Evolutionary conservation across 2,797 vertebrate species (phyloP).

Genomic region (Iguana delicatissima): DNA sequence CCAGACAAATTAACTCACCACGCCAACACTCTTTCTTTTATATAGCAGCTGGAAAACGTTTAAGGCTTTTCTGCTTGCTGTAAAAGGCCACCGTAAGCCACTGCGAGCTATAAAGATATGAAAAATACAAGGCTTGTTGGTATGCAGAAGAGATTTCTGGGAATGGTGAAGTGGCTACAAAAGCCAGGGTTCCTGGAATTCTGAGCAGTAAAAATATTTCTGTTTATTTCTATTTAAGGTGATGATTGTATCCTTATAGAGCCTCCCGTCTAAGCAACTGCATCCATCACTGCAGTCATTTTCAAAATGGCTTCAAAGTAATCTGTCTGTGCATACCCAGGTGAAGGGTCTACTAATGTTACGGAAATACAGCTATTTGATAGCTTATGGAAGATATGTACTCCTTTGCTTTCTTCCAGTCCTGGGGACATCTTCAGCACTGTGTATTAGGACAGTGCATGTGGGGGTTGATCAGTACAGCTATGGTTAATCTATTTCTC

Average conservation of each 20-base stretch:
- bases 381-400: neutral
- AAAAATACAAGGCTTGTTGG: neutral
- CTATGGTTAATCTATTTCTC: neutral
- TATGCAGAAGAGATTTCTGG: neutral
- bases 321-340: neutral
- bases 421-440: neutral
- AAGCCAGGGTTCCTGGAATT: constrained; percentile 4
- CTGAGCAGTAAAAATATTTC: neutral
- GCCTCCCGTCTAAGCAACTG: no score
- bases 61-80: fast-evolving
- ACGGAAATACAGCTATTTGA: neutral
- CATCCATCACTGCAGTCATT: neutral
- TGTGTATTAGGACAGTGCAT: neutral
- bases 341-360: neutral
- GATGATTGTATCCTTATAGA: neutral
- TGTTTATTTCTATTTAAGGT: neutral
- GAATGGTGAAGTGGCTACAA: neutral
- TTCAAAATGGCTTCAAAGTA: neutral
- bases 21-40: neutral
- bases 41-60: constrained; percentile 27
- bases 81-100: neutral
- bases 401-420: neutral
- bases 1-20: constrained; percentile 30
- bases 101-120: constrained; percentile 9
- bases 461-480: neutral